phyloP scores from a whole-genome alignment of 2,888 invertebrate genomes.

The Watsonalla cultraria region DNA sequence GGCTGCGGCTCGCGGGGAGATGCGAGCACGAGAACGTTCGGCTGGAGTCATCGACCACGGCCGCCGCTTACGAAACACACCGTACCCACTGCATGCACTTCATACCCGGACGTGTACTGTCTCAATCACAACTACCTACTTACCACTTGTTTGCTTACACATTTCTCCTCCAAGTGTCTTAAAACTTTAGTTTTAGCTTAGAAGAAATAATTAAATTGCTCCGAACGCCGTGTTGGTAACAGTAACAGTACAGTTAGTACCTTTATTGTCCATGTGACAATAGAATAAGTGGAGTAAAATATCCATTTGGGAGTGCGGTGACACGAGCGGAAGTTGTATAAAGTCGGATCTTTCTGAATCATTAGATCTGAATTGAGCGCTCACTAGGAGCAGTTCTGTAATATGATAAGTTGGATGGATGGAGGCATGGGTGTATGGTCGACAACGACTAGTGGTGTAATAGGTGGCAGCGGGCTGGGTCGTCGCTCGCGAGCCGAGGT shows the following conservation, averaged over 20 bases:
- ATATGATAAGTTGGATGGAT: conserved; percentile 13
- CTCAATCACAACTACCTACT: conserved; percentile 13
- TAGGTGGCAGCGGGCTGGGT: conserved; percentile 41
- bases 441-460: conserved; percentile 18
- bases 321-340: background rate
- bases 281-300: conserved; percentile 1
- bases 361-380: background rate
- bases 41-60: conserved; percentile 73
- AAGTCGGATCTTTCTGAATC: background rate
- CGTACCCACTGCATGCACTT: conserved; percentile 28
- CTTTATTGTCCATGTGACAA: conserved; percentile 2
- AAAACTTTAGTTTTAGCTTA: background rate
- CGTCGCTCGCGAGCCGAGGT: conserved; percentile 67
- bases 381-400: background rate
- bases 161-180: background rate
- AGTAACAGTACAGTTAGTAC: conserved; percentile 1
- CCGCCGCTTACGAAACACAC: conserved; percentile 65
- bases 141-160: background rate
- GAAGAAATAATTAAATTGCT: background rate
- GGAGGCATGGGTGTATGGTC: conserved; percentile 25
- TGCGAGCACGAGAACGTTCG: conserved; percentile 72
- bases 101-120: conserved; percentile 43
- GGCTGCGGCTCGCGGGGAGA: conserved; percentile 40
- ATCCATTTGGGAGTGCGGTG: conserved; percentile 1
- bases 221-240: conserved; percentile 1